Evolutionary conservation across 2,797 vertebrate genomes (phyloP).

Genomic region (Astyanax mexicanus): DNA sequence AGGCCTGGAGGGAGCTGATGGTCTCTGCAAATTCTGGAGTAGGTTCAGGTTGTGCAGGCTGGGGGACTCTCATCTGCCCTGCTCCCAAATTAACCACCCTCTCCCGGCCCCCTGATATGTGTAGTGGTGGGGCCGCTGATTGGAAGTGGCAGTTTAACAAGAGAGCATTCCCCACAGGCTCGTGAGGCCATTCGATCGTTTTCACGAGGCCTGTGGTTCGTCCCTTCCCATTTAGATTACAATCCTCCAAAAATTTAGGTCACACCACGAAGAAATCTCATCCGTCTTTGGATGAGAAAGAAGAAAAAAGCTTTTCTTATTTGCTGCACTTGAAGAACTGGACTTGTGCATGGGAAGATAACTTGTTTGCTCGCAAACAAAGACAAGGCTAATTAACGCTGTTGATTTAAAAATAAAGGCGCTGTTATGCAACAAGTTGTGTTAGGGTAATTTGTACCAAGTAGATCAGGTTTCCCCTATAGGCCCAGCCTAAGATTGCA

Average conservation of each 20-base stretch:
- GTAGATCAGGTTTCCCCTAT: slow-evolving; percentile 32
- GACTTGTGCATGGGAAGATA: neutral
- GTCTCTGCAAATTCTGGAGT: slow-evolving; percentile 40
- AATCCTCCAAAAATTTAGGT: slow-evolving; percentile 58
- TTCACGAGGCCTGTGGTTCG: slow-evolving; percentile 54
- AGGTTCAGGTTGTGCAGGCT: slow-evolving; percentile 34
- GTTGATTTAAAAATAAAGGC: slow-evolving; percentile 1
- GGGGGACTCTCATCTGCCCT: slow-evolving; percentile 15
- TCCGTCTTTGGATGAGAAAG: slow-evolving; percentile 1
- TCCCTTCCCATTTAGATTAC: slow-evolving; percentile 58
- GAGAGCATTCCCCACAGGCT: slow-evolving; percentile 43
- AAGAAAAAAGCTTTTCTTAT: neutral
- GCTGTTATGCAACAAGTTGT: slow-evolving; percentile 20
- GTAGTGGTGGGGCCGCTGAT: slow-evolving; percentile 43
- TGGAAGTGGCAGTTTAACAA: slow-evolving; percentile 64
- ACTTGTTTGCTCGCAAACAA: neutral
- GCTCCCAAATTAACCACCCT: slow-evolving; percentile 6
- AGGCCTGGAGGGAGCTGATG: slow-evolving; percentile 36
- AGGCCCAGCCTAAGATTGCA: slow-evolving; percentile 5
- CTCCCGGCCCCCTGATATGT: slow-evolving; percentile 12
- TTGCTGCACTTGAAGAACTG: neutral
- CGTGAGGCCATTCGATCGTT: slow-evolving; percentile 53
- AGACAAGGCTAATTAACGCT: neutral
- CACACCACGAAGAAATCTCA: slow-evolving; percentile 47
- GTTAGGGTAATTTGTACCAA: slow-evolving; percentile 27